A percentile compares a stretch with the other conserved stretches of the same genome.
Conservation (phyloP, 1,140 invertebrate species). For the Latrodectus geometricus region DNA sequence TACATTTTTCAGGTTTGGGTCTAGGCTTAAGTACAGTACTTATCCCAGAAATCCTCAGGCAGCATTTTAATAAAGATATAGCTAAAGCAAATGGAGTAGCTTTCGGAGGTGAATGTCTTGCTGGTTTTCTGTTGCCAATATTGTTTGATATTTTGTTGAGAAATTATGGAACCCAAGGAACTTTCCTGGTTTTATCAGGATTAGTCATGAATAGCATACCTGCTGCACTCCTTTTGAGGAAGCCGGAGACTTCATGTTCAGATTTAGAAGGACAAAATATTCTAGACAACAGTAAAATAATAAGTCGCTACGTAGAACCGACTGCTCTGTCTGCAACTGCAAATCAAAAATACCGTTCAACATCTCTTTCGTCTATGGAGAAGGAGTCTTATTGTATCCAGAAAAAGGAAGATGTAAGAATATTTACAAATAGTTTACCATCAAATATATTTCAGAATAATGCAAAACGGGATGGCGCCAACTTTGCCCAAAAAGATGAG, state of each 20-base stretch:
- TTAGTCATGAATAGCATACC: constrained; percentile 20
- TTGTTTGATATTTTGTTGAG: neutral
- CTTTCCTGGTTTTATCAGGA: constrained; percentile 21
- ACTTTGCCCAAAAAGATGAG: no score
- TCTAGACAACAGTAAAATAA: no score
- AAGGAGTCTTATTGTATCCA: neutral
- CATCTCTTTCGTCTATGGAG: neutral
- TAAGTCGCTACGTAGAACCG: no score
- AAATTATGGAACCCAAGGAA: constrained; percentile 11
- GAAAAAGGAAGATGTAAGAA: neutral
- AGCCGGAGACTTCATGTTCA: neutral
- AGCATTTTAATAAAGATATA: constrained; percentile 28
- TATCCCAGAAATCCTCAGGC: constrained; percentile 16
- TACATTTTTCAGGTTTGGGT: constrained; percentile 22
- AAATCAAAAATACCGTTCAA: neutral
- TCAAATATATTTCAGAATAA: neutral
- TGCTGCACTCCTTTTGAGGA: constrained; percentile 10
- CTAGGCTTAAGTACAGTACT: constrained; percentile 18
- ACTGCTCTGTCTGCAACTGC: no score
- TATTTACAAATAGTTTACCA: neutral
- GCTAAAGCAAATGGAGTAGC: constrained; percentile 36
- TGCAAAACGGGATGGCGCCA: neutral
- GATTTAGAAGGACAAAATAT: no score
- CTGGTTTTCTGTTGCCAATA: constrained; percentile 24
- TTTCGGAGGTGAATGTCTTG: constrained; percentile 34